phyloP scores from a whole-genome alignment of 2,888 invertebrate species.

The Acanthosepion esculentum region DNA sequence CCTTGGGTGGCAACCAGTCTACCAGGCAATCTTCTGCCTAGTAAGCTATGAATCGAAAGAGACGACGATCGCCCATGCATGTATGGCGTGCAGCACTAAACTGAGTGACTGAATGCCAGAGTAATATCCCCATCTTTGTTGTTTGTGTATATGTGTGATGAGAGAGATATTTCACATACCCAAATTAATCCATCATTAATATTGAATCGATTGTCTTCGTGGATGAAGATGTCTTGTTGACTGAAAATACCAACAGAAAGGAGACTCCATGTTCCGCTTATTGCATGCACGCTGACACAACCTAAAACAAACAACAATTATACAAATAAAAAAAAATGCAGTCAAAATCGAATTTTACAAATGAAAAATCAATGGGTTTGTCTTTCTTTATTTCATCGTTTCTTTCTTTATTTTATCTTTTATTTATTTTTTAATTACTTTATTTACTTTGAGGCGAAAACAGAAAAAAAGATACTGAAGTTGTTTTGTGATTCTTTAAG shows the following conservation, averaged over 20 bases:
- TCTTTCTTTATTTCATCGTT: neutral
- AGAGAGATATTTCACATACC: neutral
- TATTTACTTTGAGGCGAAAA: no score
- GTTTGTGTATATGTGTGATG: neutral
- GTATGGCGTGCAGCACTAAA: no score
- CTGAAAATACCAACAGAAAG: conserved; percentile 63
- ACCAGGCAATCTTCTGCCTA: no score
- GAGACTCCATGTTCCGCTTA: conserved; percentile 64
- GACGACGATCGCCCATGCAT: no score
- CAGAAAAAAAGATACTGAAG: neutral
- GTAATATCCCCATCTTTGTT: no score
- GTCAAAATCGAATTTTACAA: neutral
- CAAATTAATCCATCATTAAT: conserved; percentile 8
- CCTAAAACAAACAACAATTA: conserved; percentile 55
- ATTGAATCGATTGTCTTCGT: neutral
- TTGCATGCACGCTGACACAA: conserved; percentile 65
- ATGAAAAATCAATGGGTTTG: no score
- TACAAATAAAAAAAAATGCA: neutral
- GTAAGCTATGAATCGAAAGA: no score
- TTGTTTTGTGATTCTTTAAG: no score
- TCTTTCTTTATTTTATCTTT: no score
- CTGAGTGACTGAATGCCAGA: no score
- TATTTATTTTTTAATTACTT: no score
- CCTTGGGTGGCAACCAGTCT: no score
- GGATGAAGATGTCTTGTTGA: neutral